A percentile compares a stretch with the other conserved stretches of the same genome.
These are phyloP conservation scores for Tuta absoluta DNA, from an alignment of 2,888 invertebrate genomes.

Conservation along the genomic window DNA sequence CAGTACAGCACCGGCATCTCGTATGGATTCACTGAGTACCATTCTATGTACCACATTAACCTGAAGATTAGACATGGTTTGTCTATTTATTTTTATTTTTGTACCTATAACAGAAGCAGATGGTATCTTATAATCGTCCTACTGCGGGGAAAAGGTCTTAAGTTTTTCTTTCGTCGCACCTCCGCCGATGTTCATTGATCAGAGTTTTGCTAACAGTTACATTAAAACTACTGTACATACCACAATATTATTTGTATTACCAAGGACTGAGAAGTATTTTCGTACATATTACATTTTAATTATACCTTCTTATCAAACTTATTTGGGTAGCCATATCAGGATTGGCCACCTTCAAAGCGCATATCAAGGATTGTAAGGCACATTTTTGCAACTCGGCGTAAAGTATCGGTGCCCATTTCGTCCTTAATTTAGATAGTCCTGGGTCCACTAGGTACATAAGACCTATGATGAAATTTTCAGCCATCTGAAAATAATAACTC, in stretches of 20 bases:
- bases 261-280: background rate
- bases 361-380: constrained; percentile 61
- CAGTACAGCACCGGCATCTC: constrained; percentile 64
- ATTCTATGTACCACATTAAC: constrained; percentile 73
- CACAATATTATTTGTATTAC: too few relatives aligned
- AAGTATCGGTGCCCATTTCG: constrained; percentile 57
- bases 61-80: constrained; percentile 42
- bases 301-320: constrained; percentile 61
- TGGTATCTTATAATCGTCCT: too few relatives aligned
- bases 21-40: constrained; percentile 67
- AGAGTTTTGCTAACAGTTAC: too few relatives aligned
- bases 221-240: too few relatives aligned
- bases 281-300: background rate
- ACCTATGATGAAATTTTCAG: constrained; percentile 63
- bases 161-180: too few relatives aligned
- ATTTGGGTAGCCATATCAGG: constrained; percentile 46
- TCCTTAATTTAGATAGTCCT: constrained; percentile 52
- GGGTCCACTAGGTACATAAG: constrained; percentile 69
- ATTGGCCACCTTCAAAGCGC: constrained; percentile 47
- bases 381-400: constrained; percentile 61
- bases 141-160: too few relatives aligned
- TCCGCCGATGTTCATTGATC: too few relatives aligned
- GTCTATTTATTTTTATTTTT: background rate
- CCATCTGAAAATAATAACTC: constrained; percentile 56
- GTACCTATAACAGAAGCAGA: too few relatives aligned